Percentiles rank a stretch among this genome's conserved stretches.
Evolutionary conservation across 2,113 vertebrate species (phyloP).

Genomic region (Vidua chalybeata): DNA sequence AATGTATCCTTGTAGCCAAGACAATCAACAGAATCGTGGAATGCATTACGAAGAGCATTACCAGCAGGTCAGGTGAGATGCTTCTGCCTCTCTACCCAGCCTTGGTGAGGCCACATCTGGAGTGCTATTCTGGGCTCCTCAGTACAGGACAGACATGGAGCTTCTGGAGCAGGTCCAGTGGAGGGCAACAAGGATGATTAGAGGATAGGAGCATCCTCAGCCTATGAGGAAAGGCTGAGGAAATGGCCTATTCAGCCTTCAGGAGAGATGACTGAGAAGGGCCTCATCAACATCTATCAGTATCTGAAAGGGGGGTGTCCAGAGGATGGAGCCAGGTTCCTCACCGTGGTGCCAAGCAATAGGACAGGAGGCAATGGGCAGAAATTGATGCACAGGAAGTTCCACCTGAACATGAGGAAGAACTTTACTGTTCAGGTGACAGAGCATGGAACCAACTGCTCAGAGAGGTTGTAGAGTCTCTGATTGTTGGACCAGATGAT

Average conservation of each 20-base stretch:
- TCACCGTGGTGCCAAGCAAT: not conserved
- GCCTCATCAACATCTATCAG: not conserved
- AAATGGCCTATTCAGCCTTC: not conserved
- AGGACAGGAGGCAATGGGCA: not conserved
- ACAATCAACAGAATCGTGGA: not conserved
- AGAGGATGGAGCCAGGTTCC: not conserved
- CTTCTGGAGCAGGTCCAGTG: not conserved
- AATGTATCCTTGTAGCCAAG: not conserved
- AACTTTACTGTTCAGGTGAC: not conserved
- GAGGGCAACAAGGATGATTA: not conserved
- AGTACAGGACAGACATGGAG: not conserved
- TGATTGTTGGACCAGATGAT: not conserved
- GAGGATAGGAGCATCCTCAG: not conserved
- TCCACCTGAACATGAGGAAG: not conserved
- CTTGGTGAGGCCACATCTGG: not conserved
- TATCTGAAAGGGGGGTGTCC: not conserved
- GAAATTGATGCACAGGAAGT: not conserved
- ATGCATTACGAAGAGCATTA: not conserved
- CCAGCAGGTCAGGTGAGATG: not conserved
- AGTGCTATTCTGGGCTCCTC: not conserved
- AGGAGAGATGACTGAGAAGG: not conserved
- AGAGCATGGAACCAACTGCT: not conserved
- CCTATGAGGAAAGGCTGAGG: not conserved
- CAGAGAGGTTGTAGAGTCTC: not conserved
- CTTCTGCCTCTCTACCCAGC: not conserved